Conservation (phyloP, 2,888 invertebrate genomes). For the Caenorhabditis sp. region DNA sequence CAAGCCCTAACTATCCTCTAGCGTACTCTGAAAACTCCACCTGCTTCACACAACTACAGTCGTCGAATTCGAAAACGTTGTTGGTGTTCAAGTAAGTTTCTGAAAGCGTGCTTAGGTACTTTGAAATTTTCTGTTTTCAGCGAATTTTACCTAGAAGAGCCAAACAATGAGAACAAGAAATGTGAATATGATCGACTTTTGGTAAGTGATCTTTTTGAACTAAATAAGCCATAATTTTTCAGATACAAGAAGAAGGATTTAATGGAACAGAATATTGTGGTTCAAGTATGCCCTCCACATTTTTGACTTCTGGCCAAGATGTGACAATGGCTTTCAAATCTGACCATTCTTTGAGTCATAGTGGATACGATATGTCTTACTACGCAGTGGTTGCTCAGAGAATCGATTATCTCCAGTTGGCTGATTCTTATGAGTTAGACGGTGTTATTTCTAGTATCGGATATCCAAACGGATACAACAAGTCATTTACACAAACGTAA, state of each 20-base stretch:
- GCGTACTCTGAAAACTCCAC: conserved; percentile 74
- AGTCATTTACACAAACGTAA: conserved; percentile 63
- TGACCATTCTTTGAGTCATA: conserved; percentile 67
- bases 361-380: conserved; percentile 76
- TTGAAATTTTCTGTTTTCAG: no score
- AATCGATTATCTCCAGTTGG: conserved; percentile 66
- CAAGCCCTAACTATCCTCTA: conserved; percentile 80
- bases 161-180: background rate
- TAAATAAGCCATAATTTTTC: conserved; percentile 47
- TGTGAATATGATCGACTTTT: conserved; percentile 40
- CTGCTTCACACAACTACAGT: conserved; percentile 73
- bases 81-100: conserved; percentile 67
- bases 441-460: conserved; percentile 77
- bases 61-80: conserved; percentile 59
- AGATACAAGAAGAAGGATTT: conserved; percentile 22
- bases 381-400: conserved; percentile 61
- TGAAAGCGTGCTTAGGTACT: no score
- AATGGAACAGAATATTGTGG: conserved; percentile 37
- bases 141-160: conserved; percentile 21
- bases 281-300: conserved; percentile 3
- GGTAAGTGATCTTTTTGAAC: no score
- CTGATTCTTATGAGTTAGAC: conserved; percentile 70
- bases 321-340: conserved; percentile 48
- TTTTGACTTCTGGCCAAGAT: conserved; percentile 46
- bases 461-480: conserved; percentile 72